Evolutionary conservation across 2,113 vertebrate genomes (phyloP).

Genomic region (Rousettus leschenaultii): DNA sequence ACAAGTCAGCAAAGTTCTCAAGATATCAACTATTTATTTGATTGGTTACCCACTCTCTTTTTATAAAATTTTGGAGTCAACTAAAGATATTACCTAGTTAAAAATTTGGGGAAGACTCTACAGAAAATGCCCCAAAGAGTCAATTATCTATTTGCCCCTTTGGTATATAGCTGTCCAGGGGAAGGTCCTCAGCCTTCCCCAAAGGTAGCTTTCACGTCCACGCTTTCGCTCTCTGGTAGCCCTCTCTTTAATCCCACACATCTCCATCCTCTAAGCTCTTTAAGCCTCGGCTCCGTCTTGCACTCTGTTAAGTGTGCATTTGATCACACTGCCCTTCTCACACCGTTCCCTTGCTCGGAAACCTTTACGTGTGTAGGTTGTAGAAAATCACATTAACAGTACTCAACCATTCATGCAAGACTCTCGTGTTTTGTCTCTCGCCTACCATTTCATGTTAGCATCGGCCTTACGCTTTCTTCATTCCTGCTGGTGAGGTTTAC

Average conservation of each 20-base stretch:
- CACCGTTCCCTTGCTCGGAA: not conserved
- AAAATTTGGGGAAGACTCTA: not conserved
- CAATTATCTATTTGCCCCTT: not conserved
- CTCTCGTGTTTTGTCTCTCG: not conserved
- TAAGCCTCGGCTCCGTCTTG: not conserved
- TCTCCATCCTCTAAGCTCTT: not conserved
- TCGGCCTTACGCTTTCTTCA: not conserved
- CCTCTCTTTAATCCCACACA: not conserved
- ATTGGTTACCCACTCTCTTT: not conserved
- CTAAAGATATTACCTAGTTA: not conserved
- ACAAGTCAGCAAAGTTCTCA: not conserved
- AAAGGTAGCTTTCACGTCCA: not conserved
- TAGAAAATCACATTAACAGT: not conserved
- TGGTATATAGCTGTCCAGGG: not conserved
- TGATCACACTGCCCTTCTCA: not conserved
- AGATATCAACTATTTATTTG: not conserved
- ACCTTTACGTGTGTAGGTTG: not conserved
- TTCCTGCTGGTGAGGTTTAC: not conserved
- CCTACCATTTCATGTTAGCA: not conserved
- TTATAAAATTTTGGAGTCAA: not conserved
- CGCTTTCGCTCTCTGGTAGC: not conserved
- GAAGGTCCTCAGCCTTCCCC: not conserved
- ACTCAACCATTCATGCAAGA: not conserved
- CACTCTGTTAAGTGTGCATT: not conserved
- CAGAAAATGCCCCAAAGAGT: not conserved